Evolutionary conservation across 2,888 invertebrate genomes (phyloP), one percentile per base, ranked within the genome.

Genomic region (Lordiphosa fenestrarum): DNA sequence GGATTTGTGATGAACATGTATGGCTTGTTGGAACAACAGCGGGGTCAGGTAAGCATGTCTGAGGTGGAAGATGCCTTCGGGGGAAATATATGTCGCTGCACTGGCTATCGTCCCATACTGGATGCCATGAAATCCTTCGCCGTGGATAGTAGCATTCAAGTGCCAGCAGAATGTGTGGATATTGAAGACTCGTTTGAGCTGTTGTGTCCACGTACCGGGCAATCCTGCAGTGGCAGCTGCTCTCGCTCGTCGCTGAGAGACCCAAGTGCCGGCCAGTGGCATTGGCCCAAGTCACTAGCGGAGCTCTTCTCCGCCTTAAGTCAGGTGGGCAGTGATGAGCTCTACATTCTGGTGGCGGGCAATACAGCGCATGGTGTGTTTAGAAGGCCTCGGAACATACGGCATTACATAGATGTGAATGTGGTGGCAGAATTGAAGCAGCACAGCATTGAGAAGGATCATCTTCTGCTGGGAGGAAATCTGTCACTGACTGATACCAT

Each of bases 61-160:
- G 93, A 94, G 70, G 91, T 95, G 9, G 95, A 95, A 86, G 93
- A 94, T 73, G 92, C 94, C 0, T 94, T 95, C 75, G 95, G 94
- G 4, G 91, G 94, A 37, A 95, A 95, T 69, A 92, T 95, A 33
- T 95, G 95, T 71, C 91, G 95, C 52, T 95, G 95, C 77, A 95
- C 95, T 0, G 95, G 95, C 0, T 95, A 95, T 82, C 90, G 95
- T 6, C 92, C 95, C 0, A 95, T 95, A 64, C 90, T 94, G 46
- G 95, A 95, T 81, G 93, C 95, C 1, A 94, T 95, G 88, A 95
- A 95, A 87, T 92, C 94, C 1, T 93, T 94, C 70, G 93, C 94
- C 0, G 89, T 85, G 0, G 93, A 94, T 69, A 91, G 91, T 4
- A 90, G 91, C 6, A 88, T 91, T 44, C 80, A 88, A 9, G 54